These are phyloP conservation scores for Papilio xuthus DNA, from an alignment of 1,140 invertebrate species.

Conservation along the genomic window DNA sequence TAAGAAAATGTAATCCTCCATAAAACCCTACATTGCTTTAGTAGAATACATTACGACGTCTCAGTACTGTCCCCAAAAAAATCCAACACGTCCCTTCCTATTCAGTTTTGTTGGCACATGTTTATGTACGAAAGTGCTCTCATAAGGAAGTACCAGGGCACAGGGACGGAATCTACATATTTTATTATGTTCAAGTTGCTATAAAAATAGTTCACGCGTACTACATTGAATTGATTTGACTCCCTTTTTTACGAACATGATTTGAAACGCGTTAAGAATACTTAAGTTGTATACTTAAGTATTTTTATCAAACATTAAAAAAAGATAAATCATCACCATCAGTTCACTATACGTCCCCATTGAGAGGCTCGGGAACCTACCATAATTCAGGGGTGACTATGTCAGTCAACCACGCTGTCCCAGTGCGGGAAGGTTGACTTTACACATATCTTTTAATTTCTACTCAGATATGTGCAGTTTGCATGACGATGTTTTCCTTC, in stretches of 20 bases:
- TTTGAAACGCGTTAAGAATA: background rate
- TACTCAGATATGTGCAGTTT: too few relatives aligned
- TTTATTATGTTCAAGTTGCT: conserved; percentile 11
- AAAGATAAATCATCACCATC: too few relatives aligned
- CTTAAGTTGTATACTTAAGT: background rate
- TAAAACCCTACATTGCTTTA: conserved; percentile 13
- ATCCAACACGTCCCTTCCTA: conserved; percentile 20
- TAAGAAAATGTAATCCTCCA: background rate
- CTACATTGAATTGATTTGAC: conserved; percentile 2
- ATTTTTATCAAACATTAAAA: background rate
- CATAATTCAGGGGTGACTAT: too few relatives aligned
- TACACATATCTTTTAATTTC: too few relatives aligned
- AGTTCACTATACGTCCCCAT: too few relatives aligned
- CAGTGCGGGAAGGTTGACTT: too few relatives aligned
- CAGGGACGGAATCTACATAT: background rate
- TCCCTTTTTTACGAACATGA: background rate
- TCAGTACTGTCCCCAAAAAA: conserved; percentile 15
- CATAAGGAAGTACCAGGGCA: conserved; percentile 10
- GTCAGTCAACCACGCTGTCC: too few relatives aligned
- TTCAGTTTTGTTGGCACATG: conserved; percentile 18
- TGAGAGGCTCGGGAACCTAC: too few relatives aligned
- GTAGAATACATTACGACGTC: conserved; percentile 15
- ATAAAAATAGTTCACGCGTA: conserved; percentile 17
- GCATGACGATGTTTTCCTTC: too few relatives aligned
- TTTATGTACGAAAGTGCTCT: background rate